Base-by-base conservation (phyloP, 2,888 invertebrate species). In the Ochropacha duplaris region DNA sequence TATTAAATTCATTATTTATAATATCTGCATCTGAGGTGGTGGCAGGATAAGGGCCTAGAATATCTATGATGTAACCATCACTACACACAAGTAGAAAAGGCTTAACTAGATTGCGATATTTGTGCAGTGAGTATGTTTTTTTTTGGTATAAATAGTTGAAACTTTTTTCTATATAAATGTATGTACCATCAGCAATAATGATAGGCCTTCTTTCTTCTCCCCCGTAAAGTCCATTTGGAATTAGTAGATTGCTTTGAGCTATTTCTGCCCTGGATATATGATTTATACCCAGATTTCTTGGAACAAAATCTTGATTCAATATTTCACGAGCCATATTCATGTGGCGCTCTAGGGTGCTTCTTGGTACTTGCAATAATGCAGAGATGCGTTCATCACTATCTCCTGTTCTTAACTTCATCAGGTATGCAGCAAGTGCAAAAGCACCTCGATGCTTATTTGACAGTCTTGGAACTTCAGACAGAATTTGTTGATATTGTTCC, bases 91-190 rank as follows among this genome's bases (percentile, higher is more conserved):
- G 34, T 31, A 65, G 19, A 56, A 62, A 65, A 4, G 65, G 65
- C 22, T 65, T 65, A 0, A 61, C 6, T n/a, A 65, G 28, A 19
- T 65, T 65, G 0, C 49, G 22, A 36, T 50, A 59, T 54, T 62
- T 59, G 55, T 71, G 68, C 5, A 57, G 36, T 28, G n/a, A n/a
- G 57, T 60, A 50, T 71, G 66, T 16, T 52, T 67, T 16, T 57
- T 26, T 26, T 26, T 26, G 26, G 26, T 26, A 26, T 26, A 26
- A 26, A 26, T 26, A 26, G 5, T 26, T 26, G 2, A 5, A n/a
- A n/a, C n/a, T n/a, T n/a, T n/a, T n/a, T n/a, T n/a, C n/a, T n/a
- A n/a, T n/a, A n/a, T n/a, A n/a, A 26, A 26, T 26, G 26, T 26
- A 26, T 26, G 26, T 26, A 26, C 26, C 26, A 5, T 26, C 26